Conservation (phyloP, 2,113 vertebrate genomes). For the Eulemur macaco region DNA sequence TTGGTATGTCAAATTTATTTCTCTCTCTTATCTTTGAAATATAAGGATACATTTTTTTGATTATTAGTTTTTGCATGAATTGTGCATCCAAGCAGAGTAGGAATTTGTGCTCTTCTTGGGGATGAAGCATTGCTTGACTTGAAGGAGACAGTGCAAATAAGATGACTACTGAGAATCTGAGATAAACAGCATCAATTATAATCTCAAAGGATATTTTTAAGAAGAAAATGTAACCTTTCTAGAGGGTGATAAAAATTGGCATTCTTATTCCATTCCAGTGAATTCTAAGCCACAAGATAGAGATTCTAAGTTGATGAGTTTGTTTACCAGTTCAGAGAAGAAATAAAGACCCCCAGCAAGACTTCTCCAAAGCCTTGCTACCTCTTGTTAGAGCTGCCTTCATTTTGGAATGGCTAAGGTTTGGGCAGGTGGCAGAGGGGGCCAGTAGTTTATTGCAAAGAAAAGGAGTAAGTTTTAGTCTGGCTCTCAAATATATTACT, state of each 20-base stretch:
- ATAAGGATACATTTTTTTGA: not conserved
- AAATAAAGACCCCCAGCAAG: not conserved
- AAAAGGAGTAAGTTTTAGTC: not conserved
- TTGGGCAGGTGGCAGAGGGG: not conserved
- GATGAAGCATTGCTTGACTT: not conserved
- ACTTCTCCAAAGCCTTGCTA: not conserved
- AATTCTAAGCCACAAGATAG: not conserved
- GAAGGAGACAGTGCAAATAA: not conserved
- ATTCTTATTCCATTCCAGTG: not conserved
- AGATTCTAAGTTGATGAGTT: not conserved
- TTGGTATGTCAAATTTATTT: constrained; percentile 57
- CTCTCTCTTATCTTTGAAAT: not conserved
- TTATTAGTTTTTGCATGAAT: not conserved
- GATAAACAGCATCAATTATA: not conserved
- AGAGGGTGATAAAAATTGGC: not conserved
- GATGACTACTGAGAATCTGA: not conserved
- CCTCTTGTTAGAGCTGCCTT: not conserved
- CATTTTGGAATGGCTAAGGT: not conserved
- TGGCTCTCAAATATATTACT: not conserved
- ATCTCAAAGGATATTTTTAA: not conserved
- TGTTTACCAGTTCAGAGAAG: not conserved
- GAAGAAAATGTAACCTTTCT: not conserved
- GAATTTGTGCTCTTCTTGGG: not conserved
- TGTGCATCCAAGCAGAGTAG: not conserved
- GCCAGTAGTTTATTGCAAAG: not conserved